phyloP scores from a whole-genome alignment of 2,888 invertebrate genomes.

The Caenorhabditis drosophilae region DNA sequence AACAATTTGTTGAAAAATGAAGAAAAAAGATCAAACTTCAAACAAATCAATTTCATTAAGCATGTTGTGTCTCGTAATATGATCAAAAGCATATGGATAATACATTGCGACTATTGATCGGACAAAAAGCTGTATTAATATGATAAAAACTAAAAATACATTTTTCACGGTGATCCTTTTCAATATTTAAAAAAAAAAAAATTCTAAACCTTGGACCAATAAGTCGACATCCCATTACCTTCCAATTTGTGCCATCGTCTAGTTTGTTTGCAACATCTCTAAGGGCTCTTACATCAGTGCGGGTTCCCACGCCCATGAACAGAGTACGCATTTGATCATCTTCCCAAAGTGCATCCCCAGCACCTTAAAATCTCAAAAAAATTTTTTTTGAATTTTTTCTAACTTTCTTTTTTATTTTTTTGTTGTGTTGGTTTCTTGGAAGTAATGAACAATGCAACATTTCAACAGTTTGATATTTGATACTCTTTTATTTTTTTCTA shows the following conservation, averaged over 20 bases:
- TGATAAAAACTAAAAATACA: slow-evolving; percentile 63
- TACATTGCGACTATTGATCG: slow-evolving; percentile 63
- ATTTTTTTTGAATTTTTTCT: too few species aligned
- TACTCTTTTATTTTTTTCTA: too few species aligned
- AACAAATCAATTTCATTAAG: slow-evolving; percentile 55
- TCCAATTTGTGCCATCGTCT: slow-evolving; percentile 51
- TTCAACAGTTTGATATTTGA: too few species aligned
- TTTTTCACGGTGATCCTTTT: neutral
- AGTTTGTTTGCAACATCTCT: slow-evolving; percentile 54
- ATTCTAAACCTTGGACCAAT: slow-evolving; percentile 61
- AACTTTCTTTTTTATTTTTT: too few species aligned
- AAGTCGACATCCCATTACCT: slow-evolving; percentile 60
- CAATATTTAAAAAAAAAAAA: neutral
- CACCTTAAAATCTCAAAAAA: slow-evolving; percentile 45
- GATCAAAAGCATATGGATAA: slow-evolving; percentile 64
- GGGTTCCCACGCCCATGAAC: slow-evolving; percentile 65
- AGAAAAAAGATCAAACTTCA: slow-evolving; percentile 23
- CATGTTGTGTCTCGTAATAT: slow-evolving; percentile 63
- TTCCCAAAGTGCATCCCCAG: slow-evolving; percentile 67
- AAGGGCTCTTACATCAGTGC: slow-evolving; percentile 63
- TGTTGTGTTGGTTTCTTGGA: too few species aligned
- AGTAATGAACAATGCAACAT: too few species aligned
- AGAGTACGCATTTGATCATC: slow-evolving; percentile 54
- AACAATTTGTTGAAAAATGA: neutral
- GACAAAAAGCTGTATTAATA: slow-evolving; percentile 68